Conservation (phyloP, 2,797 vertebrate species). For the Pipistrellus pipistrellus region DNA sequence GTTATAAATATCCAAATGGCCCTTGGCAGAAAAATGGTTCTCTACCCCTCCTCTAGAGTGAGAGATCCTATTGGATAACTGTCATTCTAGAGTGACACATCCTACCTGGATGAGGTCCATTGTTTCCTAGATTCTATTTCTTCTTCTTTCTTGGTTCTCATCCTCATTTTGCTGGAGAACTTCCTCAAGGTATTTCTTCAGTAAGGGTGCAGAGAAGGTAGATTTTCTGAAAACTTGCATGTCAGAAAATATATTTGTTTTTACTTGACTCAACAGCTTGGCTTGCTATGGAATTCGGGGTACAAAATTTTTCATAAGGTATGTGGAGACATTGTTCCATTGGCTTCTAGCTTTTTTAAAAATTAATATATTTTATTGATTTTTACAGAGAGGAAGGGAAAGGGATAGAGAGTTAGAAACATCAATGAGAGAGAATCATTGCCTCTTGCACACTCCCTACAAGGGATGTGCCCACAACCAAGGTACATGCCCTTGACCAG, state of each 20-base stretch:
- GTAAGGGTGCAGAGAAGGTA: background rate
- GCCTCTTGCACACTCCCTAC: too few species aligned
- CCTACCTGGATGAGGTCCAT: background rate
- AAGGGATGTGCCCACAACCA: too few species aligned
- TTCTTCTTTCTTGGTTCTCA: background rate
- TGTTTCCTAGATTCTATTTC: background rate
- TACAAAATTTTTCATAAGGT: background rate
- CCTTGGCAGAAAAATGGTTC: too few species aligned
- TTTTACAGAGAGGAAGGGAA: too few species aligned
- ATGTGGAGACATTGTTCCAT: background rate
- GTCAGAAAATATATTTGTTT: constrained; percentile 42
- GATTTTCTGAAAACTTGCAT: background rate
- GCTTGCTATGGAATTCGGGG: background rate
- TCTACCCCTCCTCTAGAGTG: background rate
- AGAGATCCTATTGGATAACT: background rate
- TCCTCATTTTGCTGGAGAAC: constrained; percentile 24
- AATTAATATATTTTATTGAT: too few species aligned
- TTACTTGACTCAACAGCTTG: background rate
- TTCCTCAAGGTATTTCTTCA: background rate
- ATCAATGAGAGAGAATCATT: too few species aligned
- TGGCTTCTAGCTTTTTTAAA: background rate
- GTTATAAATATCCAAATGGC: too few species aligned
- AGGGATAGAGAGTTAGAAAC: too few species aligned
- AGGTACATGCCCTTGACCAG: too few species aligned
- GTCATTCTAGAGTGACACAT: background rate